A percentile compares a stretch with the other conserved stretches of the same genome.
Conservation (phyloP, 2,113 vertebrate species). For the Tiliqua scincoides region DNA sequence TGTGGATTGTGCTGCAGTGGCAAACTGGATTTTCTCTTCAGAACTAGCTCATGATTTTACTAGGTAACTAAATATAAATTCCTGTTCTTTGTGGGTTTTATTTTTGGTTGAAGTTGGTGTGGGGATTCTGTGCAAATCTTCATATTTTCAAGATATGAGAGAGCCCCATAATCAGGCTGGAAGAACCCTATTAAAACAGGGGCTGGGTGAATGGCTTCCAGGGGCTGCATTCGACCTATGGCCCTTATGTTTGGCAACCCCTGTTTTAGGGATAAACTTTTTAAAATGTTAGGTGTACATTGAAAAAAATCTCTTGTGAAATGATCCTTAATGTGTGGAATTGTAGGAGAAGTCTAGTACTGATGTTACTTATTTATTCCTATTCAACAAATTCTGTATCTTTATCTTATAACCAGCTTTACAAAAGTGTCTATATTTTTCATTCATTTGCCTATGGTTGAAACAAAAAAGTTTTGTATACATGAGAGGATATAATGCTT, state of each 20-base stretch:
- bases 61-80: constrained; percentile 76
- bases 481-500: neutral
- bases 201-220: too few relatives aligned
- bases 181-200: too few relatives aligned
- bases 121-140: too few relatives aligned
- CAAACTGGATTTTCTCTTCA: constrained; percentile 98
- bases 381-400: neutral
- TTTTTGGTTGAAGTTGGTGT: neutral
- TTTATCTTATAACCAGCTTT: neutral
- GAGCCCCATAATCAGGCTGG: too few relatives aligned
- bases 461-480: neutral
- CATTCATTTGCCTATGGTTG: neutral
- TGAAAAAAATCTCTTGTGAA: neutral
- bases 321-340: neutral
- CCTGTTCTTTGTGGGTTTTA: neutral
- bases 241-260: too few relatives aligned
- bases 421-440: neutral
- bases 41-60: constrained; percentile 96
- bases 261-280: too few relatives aligned
- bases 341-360: neutral
- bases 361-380: neutral
- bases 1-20: constrained; percentile 96
- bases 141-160: too few relatives aligned
- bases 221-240: too few relatives aligned
- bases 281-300: neutral